Evolutionary conservation across 2,888 invertebrate species (phyloP).

Genomic region (Idaea dimidiata): DNA sequence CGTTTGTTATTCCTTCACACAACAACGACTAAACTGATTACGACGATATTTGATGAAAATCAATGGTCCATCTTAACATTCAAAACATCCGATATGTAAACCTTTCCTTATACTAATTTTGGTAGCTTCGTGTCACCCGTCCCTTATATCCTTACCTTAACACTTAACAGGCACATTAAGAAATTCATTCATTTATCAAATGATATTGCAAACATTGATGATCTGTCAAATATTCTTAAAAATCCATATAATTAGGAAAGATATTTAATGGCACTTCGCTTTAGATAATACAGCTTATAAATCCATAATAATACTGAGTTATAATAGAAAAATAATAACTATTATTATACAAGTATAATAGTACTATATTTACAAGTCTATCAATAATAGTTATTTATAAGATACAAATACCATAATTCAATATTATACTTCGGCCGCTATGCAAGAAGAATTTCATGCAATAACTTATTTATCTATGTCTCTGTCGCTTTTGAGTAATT

Average conservation of each 20-base stretch:
- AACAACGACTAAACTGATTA: too few relatives aligned
- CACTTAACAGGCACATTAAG: slow-evolving; percentile 1
- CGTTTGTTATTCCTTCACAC: too few relatives aligned
- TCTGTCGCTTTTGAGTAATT: too few relatives aligned
- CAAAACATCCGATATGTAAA: not conserved
- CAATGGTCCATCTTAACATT: not conserved
- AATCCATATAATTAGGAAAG: not conserved
- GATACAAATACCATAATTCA: not conserved
- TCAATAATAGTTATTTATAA: not conserved
- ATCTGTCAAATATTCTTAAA: slow-evolving; percentile 27
- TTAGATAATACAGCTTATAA: not conserved
- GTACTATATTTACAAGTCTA: not conserved
- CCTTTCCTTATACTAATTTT: not conserved
- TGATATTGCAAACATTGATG: not conserved
- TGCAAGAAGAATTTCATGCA: too few relatives aligned
- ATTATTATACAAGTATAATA: not conserved
- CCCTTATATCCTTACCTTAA: slow-evolving; percentile 3
- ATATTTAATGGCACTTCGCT: not conserved
- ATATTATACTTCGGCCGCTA: not conserved
- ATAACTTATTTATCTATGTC: too few relatives aligned
- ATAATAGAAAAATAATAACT: not conserved
- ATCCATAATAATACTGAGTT: not conserved
- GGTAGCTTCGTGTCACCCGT: not conserved
- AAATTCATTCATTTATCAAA: slow-evolving; percentile 5
- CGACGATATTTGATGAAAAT: too few relatives aligned